phyloP scores from a whole-genome alignment of 2,797 vertebrate genomes.

The Halcyon smyrnensis region DNA sequence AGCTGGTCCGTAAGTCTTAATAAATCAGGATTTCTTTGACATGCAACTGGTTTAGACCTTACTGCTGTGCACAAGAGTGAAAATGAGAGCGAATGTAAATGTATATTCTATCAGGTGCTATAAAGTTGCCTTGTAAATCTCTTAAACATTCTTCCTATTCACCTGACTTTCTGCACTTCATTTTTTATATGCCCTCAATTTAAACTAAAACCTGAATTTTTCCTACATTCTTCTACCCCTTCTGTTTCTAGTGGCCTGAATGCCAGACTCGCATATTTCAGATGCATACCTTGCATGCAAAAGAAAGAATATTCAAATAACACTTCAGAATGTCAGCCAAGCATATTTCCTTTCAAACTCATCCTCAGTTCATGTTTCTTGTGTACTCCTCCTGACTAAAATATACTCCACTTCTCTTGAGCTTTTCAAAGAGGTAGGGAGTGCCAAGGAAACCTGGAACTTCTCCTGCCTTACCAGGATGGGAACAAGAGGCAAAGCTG shows the following conservation, averaged over 20 bases:
- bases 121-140: background rate
- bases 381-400: background rate
- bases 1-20: background rate
- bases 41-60: background rate
- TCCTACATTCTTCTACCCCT: background rate
- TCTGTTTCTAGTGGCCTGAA: background rate
- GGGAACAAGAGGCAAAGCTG: background rate
- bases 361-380: background rate
- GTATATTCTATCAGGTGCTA: background rate
- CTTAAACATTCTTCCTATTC: background rate
- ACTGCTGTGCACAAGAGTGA: background rate
- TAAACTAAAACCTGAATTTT: background rate
- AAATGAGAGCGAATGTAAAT: background rate
- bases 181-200: background rate
- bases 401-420: background rate
- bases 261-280: background rate
- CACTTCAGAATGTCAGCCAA: conserved; percentile 46
- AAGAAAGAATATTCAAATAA: conserved; percentile 23
- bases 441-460: background rate
- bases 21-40: background rate
- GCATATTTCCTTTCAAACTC: conserved; percentile 15
- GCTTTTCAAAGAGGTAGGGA: background rate
- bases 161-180: background rate
- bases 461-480: background rate
- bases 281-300: background rate